Conservation (phyloP, 2,888 invertebrate genomes). For the Chalcosyrphus nemorum region DNA sequence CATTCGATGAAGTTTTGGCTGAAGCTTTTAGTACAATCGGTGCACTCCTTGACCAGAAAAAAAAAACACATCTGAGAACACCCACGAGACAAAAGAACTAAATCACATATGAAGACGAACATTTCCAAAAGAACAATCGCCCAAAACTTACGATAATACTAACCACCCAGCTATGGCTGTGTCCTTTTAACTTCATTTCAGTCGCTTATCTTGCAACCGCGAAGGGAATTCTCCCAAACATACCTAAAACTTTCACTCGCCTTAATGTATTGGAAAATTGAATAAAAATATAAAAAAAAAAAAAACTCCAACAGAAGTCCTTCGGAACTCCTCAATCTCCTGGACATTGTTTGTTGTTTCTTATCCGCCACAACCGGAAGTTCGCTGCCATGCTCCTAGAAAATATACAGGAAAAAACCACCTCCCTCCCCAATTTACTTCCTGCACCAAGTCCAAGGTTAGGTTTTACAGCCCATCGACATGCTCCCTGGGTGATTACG, state of each 20-base stretch:
- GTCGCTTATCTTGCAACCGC: not conserved
- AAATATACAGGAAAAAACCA: not conserved
- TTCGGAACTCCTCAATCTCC: not conserved
- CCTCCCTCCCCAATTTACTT: not conserved
- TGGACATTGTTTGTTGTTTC: not conserved
- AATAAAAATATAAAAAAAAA: slow-evolving; percentile 4
- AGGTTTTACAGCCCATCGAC: slow-evolving; percentile 11
- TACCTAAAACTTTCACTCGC: not conserved
- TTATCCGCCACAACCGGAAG: slow-evolving; percentile 21
- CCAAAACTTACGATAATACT: no score
- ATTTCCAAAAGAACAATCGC: no score
- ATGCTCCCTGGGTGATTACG: slow-evolving; percentile 26
- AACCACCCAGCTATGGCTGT: no score
- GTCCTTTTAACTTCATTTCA: no score
- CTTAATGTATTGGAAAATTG: slow-evolving; percentile 33
- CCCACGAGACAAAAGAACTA: no score
- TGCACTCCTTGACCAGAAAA: no score
- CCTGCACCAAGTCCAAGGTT: slow-evolving; percentile 29
- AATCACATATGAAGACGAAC: no score
- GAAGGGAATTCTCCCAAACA: not conserved
- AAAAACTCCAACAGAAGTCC: not conserved
- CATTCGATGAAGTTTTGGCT: no score
- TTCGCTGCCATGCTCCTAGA: not conserved
- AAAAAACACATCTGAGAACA: no score
- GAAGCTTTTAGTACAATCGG: no score